These are phyloP conservation scores for Ailuropoda melanoleuca DNA, from an alignment of 2,113 vertebrate species.

Conservation along the genomic window DNA sequence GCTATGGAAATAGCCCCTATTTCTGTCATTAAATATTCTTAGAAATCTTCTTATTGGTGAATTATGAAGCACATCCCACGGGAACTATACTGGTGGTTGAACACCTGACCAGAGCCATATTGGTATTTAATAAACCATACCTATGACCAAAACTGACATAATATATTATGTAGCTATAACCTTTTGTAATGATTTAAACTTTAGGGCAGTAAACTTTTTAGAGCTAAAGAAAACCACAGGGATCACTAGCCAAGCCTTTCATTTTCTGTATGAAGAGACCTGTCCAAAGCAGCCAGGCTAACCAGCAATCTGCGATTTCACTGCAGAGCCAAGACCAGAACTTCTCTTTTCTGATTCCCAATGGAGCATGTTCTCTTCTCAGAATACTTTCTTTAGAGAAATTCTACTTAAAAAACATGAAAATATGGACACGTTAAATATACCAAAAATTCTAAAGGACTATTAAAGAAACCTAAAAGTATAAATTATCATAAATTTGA, in stretches of 20 bases:
- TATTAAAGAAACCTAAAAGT: not conserved
- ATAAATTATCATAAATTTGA: not conserved
- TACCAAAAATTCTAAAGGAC: not conserved
- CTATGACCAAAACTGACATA: not conserved
- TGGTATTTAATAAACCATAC: not conserved
- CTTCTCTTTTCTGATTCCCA: conserved; percentile 41
- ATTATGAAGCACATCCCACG: conserved; percentile 14
- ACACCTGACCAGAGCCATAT: not conserved
- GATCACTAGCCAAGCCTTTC: not conserved
- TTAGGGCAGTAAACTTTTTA: not conserved
- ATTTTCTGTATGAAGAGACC: conserved; percentile 11
- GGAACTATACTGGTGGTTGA: not conserved
- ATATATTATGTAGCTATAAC: not conserved
- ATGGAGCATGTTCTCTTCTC: not conserved
- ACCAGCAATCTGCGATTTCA: not conserved
- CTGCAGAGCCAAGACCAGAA: not conserved
- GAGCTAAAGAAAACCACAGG: conserved; percentile 7
- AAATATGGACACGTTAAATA: conserved; percentile 7
- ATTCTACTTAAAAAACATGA: not conserved
- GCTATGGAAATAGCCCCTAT: not conserved
- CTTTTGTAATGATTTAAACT: conserved; percentile 46
- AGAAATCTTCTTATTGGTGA: conserved; percentile 11
- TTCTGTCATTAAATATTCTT: not conserved
- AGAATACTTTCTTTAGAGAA: not conserved
- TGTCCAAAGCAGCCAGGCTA: not conserved